A percentile compares a stretch with the other conserved stretches of the same genome.
Evolutionary conservation across 2,113 vertebrate species (phyloP).

Genomic region (Dicrurus megarhynchus): DNA sequence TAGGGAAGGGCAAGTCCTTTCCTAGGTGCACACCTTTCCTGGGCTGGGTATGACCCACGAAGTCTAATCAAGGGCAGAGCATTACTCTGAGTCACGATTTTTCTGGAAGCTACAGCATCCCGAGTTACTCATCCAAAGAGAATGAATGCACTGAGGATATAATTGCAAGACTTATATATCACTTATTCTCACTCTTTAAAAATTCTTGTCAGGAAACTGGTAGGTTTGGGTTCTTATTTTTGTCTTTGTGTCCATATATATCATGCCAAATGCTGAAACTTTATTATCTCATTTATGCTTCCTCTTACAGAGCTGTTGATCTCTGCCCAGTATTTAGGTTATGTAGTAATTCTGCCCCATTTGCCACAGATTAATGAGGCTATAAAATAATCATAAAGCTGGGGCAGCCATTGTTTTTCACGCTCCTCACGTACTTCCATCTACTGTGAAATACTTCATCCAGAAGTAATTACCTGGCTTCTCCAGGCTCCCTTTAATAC

Average conservation of each 20-base stretch:
- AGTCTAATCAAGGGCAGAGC: not conserved
- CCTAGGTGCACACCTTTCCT: not conserved
- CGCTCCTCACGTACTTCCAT: not conserved
- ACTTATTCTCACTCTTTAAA: not conserved
- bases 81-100: constrained; percentile 9
- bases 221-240: constrained; percentile 7
- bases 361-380: constrained; percentile 45
- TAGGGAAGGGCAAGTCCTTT: not conserved
- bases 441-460: constrained; percentile 5
- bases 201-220: not conserved
- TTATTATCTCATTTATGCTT: constrained; percentile 6
- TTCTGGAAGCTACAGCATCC: constrained; percentile 11
- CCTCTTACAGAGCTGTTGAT: not conserved
- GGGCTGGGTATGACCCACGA: not conserved
- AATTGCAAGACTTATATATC: constrained; percentile 24
- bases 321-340: not conserved
- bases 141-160: not conserved
- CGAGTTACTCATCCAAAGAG: constrained; percentile 1
- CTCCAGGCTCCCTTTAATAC: not conserved
- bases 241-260: not conserved
- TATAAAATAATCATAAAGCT: constrained; percentile 41
- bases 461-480: constrained; percentile 21
- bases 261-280: not conserved
- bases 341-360: not conserved
- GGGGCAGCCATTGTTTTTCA: constrained; percentile 7